Percentiles rank a stretch among this genome's conserved stretches.
Conservation (phyloP, 2,888 invertebrate species). For the Chromoteleia sp. region DNA sequence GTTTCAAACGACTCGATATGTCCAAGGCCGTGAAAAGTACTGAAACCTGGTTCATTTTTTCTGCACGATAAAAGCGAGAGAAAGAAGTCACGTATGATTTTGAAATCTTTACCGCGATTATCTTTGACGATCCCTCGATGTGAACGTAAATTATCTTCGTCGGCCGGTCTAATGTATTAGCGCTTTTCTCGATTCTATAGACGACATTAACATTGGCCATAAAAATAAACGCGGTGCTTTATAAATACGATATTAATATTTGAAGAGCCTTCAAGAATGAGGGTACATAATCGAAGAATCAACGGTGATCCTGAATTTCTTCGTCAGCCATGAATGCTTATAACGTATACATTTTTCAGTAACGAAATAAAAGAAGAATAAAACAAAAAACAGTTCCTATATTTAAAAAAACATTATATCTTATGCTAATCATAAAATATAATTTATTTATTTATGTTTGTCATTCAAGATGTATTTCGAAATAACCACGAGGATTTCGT, state of each 20-base stretch:
- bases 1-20: conserved; percentile 5
- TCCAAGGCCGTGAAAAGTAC: neutral
- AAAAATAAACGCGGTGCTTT: conserved; percentile 10
- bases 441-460: too few relatives aligned
- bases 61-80: neutral
- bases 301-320: conserved; percentile 19
- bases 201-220: conserved; percentile 7
- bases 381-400: neutral
- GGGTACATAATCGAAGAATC: conserved; percentile 36
- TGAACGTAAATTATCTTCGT: conserved; percentile 24
- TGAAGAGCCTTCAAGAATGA: conserved; percentile 8
- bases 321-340: conserved; percentile 12
- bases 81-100: conserved; percentile 7
- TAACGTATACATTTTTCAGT: conserved; percentile 5
- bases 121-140: conserved; percentile 1
- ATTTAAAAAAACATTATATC: neutral
- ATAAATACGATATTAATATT: conserved; percentile 39
- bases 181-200: conserved; percentile 2
- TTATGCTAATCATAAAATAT: neutral
- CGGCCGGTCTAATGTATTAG: conserved; percentile 6
- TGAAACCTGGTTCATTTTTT: neutral
- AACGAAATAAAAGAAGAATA: neutral
- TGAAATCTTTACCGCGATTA: conserved; percentile 34
- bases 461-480: too few relatives aligned
- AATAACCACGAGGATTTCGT: too few relatives aligned